Base-by-base conservation (phyloP, 2,797 vertebrate species). In the Melopsittacus undulatus region DNA sequence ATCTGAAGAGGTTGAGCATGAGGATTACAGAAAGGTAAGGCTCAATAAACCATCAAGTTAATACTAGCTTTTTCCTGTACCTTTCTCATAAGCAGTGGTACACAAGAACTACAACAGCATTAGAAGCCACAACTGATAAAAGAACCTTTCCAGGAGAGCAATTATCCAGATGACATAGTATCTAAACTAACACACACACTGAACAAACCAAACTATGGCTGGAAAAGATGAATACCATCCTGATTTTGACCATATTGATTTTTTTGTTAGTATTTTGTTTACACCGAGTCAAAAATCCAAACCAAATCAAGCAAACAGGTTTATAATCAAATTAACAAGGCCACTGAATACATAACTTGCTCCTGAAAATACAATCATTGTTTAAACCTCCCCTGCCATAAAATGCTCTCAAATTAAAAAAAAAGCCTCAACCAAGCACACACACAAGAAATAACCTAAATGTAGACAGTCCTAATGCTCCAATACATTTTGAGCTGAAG, bases 101-200 rank as follows among this genome's bases (percentile, higher is more conserved):
- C 24, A 59, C 8, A 18, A 10, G 51, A 91, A 49, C 15, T 74
- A 29, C 38, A 91, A 51, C 9, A 40, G n/a, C 75, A 73, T 40
- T 52, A 48, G 83, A 89, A 45, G 4, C 20, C 45, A 42, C 46
- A 83, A 40, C 11, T 85, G 26, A 76, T 5, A 81, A 38, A 75
- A 74, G 9, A 46, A 4, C 13, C 21, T 29, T 80, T 89, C 75
- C 49, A 75, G 42, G 38, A 76, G 92, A 73, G 13, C 16, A 82
- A 32, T 29, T 27, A 43, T 3, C 6, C 40, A 92, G 16, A n/a
- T 48, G 20, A 10, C 56, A 5, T 81, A 68, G 6, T 19, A 75
- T 16, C 23, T 6, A 1, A 30, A 52, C 56, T 27, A 49, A 1
- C 2, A 14, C 2, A 30, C 56, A 59, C 23, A 9, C 16, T 29